Evolutionary conservation across 1,140 invertebrate species (phyloP).

Genomic region (Euborellia annulipes): DNA sequence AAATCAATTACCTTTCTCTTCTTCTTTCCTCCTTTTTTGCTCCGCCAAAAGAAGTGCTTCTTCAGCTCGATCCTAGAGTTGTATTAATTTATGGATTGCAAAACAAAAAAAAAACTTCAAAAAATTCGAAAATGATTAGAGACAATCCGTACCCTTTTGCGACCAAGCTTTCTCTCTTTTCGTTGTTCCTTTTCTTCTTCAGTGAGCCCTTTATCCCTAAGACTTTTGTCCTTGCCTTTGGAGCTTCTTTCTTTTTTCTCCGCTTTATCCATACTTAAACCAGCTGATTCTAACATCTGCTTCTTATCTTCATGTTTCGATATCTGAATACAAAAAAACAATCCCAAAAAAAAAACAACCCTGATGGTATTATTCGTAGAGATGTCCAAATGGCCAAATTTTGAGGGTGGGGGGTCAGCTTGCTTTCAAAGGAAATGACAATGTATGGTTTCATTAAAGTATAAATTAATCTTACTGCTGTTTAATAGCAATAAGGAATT

Average conservation of each 20-base stretch:
- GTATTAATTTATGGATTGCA: neutral
- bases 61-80: slow-evolving; percentile 44
- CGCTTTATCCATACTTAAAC: slow-evolving; percentile 19
- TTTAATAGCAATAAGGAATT: no score
- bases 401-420: slow-evolving; percentile 1
- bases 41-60: slow-evolving; percentile 37
- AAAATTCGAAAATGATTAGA: neutral
- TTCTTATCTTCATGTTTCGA: slow-evolving; percentile 37
- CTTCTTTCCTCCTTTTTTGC: slow-evolving; percentile 55
- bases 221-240: slow-evolving; percentile 39
- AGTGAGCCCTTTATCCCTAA: slow-evolving; percentile 29
- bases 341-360: neutral
- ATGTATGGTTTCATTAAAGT: no score
- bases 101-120: slow-evolving; percentile 4
- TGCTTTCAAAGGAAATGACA: neutral
- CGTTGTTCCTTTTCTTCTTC: slow-evolving; percentile 53
- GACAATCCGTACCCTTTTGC: slow-evolving; percentile 44
- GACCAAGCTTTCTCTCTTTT: slow-evolving; percentile 55
- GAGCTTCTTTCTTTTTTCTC: slow-evolving; percentile 50
- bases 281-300: slow-evolving; percentile 15
- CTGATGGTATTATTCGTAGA: no score
- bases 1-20: slow-evolving; percentile 46
- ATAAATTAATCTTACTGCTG: no score
- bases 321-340: slow-evolving; percentile 24
- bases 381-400: neutral